Evolutionary conservation across 2,888 invertebrate species (phyloP), one percentile per base, ranked within the genome.

Genomic region (Cosmia trapezina): DNA sequence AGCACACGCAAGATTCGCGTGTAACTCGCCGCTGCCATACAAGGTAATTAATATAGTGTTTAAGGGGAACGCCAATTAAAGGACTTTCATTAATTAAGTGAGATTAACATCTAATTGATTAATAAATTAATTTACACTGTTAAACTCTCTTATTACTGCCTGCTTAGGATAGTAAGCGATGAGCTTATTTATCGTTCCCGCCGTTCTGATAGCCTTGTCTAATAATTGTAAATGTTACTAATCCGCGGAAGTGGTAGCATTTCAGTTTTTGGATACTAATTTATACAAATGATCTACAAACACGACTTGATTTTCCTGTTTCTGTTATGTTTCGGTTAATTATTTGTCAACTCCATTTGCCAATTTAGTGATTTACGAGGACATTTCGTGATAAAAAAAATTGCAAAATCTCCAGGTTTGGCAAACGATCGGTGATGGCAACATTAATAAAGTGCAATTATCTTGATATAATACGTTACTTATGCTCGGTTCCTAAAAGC

Each of bases 11-110:
- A 91, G 87, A 87, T 89, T 89, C 87, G 87, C 91, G 87, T 92
- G 91, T 90, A 85, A 88, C 87, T 87, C 87, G 86, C 84, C 81
- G 86, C 86, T 86, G 87, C 88, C 81, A 89, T 90, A 91, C 91
- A 88, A 91, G 90, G 92, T 92, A 93, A 93, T 93, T 93, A 93
- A 92, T 93, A 91, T 85, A 90, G 86, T 90, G 87, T 89, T 90
- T 89, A 91, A 87, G 88, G 89, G 84, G 86, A 90, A 89, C 86
- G 87, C 91, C 91, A 91, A 92, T 92, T 92, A 91, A 90, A 90
- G 91, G 85, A 88, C 89, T 91, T 90, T 91, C 89, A 90, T 91
- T 91, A 91, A 90, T 92, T 91, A 89, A 88, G 84, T 76, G 68
- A 86, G 91, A 91, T 91, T 86, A 87, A 77, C 79, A 91, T 90